Percentiles rank a stretch among this genome's conserved stretches.
Evolutionary conservation across 1,140 invertebrate genomes (phyloP).

Genomic region (Micrasema longulum): DNA sequence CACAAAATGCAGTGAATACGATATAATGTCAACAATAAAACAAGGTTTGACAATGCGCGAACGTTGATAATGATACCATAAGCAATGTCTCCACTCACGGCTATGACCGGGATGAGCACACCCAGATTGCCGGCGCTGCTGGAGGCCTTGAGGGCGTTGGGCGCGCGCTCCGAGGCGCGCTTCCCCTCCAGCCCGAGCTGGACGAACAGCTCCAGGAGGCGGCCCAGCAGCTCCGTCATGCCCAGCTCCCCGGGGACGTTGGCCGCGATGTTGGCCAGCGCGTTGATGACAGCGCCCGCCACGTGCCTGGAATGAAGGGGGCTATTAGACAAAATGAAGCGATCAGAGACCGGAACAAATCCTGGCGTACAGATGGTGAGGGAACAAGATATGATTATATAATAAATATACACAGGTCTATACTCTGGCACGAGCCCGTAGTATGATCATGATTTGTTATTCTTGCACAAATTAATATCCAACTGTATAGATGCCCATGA

Average conservation of each 20-base stretch:
- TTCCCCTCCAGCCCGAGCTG: constrained; percentile 97
- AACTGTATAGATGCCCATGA: too few species aligned
- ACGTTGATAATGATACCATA: too few species aligned
- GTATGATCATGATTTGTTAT: too few species aligned
- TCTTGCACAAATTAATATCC: too few species aligned
- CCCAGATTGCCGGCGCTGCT: constrained; percentile 96
- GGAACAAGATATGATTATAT: too few species aligned
- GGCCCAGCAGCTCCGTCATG: constrained; percentile 87
- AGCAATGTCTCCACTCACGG: constrained; percentile 69
- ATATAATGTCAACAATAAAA: too few species aligned
- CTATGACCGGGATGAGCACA: constrained; percentile 96
- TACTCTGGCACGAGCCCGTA: too few species aligned
- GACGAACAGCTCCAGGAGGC: constrained; percentile 95
- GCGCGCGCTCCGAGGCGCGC: constrained; percentile 88
- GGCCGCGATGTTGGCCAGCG: constrained; percentile 92
- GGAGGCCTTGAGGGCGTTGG: constrained; percentile 81
- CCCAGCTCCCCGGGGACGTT: constrained; percentile 91
- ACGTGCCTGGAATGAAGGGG: constrained; percentile 78
- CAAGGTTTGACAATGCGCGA: too few species aligned
- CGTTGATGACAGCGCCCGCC: constrained; percentile 94
- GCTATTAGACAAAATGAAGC: not conserved
- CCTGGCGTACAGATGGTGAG: too few species aligned
- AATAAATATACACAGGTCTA: too few species aligned
- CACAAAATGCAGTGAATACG: too few species aligned
- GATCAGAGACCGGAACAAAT: too few species aligned